Evolutionary conservation across 2,797 vertebrate species (phyloP), one percentile per base, ranked within the genome.

Genomic region (Syndactyla subalaris): DNA sequence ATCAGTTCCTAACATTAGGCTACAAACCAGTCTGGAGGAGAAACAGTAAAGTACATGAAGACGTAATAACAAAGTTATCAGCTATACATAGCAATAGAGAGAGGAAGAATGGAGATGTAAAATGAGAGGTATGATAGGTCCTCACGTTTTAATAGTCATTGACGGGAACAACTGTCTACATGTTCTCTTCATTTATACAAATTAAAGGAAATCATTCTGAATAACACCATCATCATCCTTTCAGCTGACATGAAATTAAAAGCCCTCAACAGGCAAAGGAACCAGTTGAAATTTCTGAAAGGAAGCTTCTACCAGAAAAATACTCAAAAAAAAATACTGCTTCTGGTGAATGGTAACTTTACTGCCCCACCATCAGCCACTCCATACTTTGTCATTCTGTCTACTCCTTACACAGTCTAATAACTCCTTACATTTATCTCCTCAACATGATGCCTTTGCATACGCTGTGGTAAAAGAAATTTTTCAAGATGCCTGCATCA

Each of bases 91-190:
- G 61, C 46, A 80, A 36, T 79, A 89, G 39, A 85, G 76, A 89
- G 43, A 73, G 34, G 51, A 8, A 78, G 58, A 92, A 83, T 6
- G 21, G 88, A 96, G 38, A 78, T 13, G 10, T 62, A 57, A 84
- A 96, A 75, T 11, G 23, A 59, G 61, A 81, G 23, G 32, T 32
- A 52, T 5, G 63, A 22, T 32, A 71, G 54, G 49, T 82, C 80
- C 57, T 39, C 49, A 78, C 18, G 58, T 62, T 88, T 90, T 87
- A 84, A 59, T 22, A 84, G 30, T 43, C 41, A 85, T 5, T 58
- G 51, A 94, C 62, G 10, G 45, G 49, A 94, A 80, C 29, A 93
- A 93, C 32, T 77, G 45, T 77, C 88, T 63, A 54, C n/a, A 63
- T 21, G 8, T 61, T 83, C 23, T 80, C 57, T 59, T 65, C 4